A percentile compares a stretch with the other conserved stretches of the same genome.
Evolutionary conservation across 2,113 vertebrate species (phyloP).

Genomic region (Eleginops maclovinus): DNA sequence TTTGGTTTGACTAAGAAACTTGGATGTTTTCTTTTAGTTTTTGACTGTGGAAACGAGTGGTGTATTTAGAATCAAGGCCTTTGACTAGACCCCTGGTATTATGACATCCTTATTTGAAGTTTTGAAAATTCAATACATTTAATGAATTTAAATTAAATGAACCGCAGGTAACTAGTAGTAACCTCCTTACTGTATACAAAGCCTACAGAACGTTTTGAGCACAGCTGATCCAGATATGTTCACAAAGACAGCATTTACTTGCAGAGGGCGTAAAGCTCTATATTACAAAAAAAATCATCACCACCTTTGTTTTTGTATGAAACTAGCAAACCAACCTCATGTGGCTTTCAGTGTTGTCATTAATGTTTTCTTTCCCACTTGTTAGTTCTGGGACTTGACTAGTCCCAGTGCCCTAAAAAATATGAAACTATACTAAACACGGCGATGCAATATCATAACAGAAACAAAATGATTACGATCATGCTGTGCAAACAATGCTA

Average conservation of each 20-base stretch:
- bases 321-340: not conserved
- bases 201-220: not conserved
- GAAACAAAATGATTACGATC: slow-evolving; percentile 11
- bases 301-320: not conserved
- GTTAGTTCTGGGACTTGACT: not conserved
- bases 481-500: slow-evolving; percentile 6
- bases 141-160: not conserved
- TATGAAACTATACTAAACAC: not conserved
- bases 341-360: not conserved
- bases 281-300: not conserved
- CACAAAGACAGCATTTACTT: not conserved
- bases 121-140: not conserved
- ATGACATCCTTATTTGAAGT: too few species aligned
- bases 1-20: too few species aligned
- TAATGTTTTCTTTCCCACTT: not conserved
- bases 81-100: too few species aligned
- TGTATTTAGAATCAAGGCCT: too few species aligned
- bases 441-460: slow-evolving; percentile 1
- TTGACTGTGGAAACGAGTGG: too few species aligned
- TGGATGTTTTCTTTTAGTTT: too few species aligned
- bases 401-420: not conserved
- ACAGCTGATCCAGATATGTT: not conserved
- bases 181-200: too few species aligned
- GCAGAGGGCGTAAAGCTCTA: not conserved
- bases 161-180: not conserved